These are phyloP conservation scores for Drosophila eugracilis DNA, from an alignment of 1,140 invertebrate species.

Conservation along the genomic window DNA sequence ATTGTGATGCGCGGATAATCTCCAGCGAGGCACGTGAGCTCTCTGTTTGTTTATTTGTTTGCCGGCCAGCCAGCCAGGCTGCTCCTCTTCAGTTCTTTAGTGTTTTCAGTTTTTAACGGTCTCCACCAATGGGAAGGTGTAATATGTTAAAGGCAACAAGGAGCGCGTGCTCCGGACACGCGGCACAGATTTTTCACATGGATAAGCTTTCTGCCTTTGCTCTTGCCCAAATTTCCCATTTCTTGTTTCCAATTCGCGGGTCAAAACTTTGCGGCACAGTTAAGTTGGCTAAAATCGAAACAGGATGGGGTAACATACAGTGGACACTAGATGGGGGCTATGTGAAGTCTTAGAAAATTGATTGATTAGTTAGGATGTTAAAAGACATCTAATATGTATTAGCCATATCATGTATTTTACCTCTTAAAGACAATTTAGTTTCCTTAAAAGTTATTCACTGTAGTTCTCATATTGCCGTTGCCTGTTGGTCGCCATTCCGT, in stretches of 20 bases:
- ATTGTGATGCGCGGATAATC: slow-evolving; percentile 81
- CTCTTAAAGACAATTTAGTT: neutral
- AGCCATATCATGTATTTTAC: too few relatives aligned
- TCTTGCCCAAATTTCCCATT: slow-evolving; percentile 46
- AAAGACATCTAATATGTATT: too few relatives aligned
- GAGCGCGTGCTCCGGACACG: slow-evolving; percentile 66
- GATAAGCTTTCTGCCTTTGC: slow-evolving; percentile 66
- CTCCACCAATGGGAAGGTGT: slow-evolving; percentile 56
- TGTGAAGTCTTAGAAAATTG: too few relatives aligned
- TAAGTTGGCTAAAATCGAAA: slow-evolving; percentile 36
- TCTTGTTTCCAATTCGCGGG: slow-evolving; percentile 42
- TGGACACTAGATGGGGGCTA: neutral
- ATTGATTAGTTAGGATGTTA: too few relatives aligned
- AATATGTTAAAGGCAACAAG: slow-evolving; percentile 65
- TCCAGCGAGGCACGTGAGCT: slow-evolving; percentile 66
- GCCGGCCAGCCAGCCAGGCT: slow-evolving; percentile 28
- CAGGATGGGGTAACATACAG: slow-evolving; percentile 15
- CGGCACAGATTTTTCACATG: slow-evolving; percentile 80
- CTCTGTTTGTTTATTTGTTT: slow-evolving; percentile 68
- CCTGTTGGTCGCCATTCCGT: slow-evolving; percentile 60
- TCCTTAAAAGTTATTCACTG: neutral
- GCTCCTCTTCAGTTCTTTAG: slow-evolving; percentile 5
- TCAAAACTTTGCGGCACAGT: slow-evolving; percentile 50
- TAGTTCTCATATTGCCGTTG: slow-evolving; percentile 8
- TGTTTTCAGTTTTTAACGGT: slow-evolving; percentile 1